These are phyloP conservation scores for Pangasianodon gigas DNA, from an alignment of 2,113 vertebrate genomes.

Conservation along the genomic window DNA sequence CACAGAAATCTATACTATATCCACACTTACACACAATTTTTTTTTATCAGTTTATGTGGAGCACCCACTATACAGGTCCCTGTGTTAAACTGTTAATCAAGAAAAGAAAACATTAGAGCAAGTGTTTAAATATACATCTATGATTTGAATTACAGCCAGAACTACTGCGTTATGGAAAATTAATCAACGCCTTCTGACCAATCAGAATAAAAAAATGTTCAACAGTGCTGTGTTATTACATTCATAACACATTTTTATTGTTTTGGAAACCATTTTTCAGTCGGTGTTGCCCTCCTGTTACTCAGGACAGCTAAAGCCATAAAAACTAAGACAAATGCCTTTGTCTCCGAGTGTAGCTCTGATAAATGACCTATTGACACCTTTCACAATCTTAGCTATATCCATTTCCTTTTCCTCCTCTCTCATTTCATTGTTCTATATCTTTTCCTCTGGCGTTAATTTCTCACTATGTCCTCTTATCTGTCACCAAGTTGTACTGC, in stretches of 20 bases:
- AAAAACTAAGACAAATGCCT: neutral
- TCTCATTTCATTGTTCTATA: neutral
- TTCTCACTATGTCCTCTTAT: neutral
- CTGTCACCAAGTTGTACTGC: neutral
- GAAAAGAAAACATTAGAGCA: neutral
- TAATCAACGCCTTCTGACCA: neutral
- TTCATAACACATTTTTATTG: neutral
- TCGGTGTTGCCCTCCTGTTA: neutral
- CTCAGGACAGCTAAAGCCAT: neutral
- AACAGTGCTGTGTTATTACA: neutral
- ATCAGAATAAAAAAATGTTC: neutral
- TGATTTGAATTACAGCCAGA: neutral
- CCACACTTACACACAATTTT: no score
- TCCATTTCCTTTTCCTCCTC: constrained; percentile 1
- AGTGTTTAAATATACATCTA: neutral
- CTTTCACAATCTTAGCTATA: constrained; percentile 53
- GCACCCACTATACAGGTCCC: neutral
- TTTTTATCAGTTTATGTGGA: neutral
- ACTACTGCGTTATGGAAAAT: neutral
- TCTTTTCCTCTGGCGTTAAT: neutral
- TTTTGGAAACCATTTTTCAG: neutral
- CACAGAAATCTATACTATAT: neutral
- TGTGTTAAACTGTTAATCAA: neutral
- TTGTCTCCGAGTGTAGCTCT: neutral
- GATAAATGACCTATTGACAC: neutral